Evolutionary conservation across 2,113 vertebrate species (phyloP).

Genomic region (Hippolais icterina): DNA sequence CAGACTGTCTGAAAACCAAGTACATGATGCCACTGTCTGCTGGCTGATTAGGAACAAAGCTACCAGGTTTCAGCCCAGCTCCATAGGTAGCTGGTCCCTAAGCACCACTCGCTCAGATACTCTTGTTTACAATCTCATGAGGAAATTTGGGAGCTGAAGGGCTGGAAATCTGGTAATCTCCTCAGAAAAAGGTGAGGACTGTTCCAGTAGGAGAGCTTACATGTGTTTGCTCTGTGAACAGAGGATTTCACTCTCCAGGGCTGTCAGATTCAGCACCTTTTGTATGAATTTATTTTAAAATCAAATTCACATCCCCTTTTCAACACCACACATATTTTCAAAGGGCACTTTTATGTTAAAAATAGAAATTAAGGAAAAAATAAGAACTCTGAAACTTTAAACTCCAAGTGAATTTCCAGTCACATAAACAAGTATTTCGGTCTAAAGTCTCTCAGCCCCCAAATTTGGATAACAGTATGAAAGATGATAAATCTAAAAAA

Average conservation of each 20-base stretch:
- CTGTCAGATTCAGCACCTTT: background rate
- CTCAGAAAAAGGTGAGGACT: background rate
- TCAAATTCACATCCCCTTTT: background rate
- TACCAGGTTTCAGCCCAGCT: background rate
- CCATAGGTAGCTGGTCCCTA: background rate
- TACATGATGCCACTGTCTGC: background rate
- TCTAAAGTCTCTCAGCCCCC: background rate
- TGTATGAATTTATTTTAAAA: background rate
- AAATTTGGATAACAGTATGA: background rate
- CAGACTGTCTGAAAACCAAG: background rate
- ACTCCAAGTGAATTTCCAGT: background rate
- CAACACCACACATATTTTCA: background rate
- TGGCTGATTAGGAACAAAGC: background rate
- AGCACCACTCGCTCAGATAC: conserved; percentile 16
- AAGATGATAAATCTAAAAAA: conserved; percentile 8
- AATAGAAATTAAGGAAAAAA: background rate
- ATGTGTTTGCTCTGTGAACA: background rate
- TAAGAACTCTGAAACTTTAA: background rate
- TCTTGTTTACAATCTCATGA: conserved; percentile 44
- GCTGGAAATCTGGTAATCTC: background rate
- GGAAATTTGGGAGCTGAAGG: conserved; percentile 44
- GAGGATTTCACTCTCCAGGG: background rate
- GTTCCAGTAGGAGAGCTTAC: background rate
- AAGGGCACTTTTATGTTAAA: background rate
- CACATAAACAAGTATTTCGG: background rate